These are phyloP conservation scores for Furcifer pardalis DNA, from an alignment of 2,797 vertebrate species.

Conservation along the genomic window DNA sequence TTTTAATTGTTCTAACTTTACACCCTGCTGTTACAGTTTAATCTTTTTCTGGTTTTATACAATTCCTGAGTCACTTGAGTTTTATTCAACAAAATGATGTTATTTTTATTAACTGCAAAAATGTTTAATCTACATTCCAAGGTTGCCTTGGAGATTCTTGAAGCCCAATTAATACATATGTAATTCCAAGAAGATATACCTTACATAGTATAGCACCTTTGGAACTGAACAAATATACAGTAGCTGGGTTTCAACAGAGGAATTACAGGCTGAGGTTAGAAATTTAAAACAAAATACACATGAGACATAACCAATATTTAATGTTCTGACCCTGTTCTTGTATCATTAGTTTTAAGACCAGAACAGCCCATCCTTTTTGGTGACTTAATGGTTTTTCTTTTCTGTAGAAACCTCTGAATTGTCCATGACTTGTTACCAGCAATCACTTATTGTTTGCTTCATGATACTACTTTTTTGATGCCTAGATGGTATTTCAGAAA, in stretches of 20 bases:
- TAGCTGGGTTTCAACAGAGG: not conserved
- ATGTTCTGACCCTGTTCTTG: not conserved
- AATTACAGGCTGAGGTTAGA: not conserved
- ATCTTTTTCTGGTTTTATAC: not conserved
- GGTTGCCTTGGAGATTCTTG: not conserved
- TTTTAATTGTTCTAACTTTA: not conserved
- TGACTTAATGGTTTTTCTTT: not conserved
- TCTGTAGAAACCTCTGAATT: not conserved
- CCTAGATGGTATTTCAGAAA: conserved; percentile 20
- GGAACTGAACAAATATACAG: not conserved
- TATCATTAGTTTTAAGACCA: not conserved
- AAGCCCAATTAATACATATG: not conserved
- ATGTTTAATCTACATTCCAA: too few relatives aligned
- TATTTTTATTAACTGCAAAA: not conserved
- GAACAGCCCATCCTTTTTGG: not conserved
- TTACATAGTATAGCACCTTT: not conserved
- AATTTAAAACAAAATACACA: not conserved
- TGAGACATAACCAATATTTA: not conserved
- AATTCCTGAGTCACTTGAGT: not conserved
- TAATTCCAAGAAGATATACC: not conserved
- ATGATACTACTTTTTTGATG: not conserved
- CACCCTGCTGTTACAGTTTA: not conserved
- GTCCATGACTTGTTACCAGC: not conserved
- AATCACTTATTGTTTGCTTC: not conserved
- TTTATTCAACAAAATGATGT: too few relatives aligned